Percentiles rank a stretch among this genome's conserved stretches.
Evolutionary conservation across 2,888 invertebrate species (phyloP).

Genomic region (Brachylomia viminalis): DNA sequence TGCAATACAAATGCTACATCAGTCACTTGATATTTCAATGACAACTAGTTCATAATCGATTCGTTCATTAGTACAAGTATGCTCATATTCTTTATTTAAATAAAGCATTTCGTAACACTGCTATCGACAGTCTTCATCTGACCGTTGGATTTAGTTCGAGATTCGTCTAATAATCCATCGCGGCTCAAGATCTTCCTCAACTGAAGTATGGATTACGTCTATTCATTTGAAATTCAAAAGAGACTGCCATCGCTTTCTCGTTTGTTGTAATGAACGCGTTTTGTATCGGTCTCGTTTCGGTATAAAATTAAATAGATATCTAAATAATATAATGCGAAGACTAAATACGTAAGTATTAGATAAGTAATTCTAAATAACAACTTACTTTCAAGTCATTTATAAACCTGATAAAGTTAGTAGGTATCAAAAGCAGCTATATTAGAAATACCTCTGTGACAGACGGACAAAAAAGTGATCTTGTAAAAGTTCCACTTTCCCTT

Average conservation of each 20-base stretch:
- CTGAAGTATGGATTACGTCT: slow-evolving; percentile 81
- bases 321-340: slow-evolving; percentile 37
- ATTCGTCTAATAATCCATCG: slow-evolving; percentile 71
- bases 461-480: not conserved
- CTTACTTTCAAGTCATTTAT: slow-evolving; percentile 7
- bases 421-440: not conserved
- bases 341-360: slow-evolving; percentile 24
- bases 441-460: not conserved
- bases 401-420: not conserved
- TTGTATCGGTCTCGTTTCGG: slow-evolving; percentile 62
- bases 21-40: slow-evolving; percentile 43
- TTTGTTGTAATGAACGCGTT: slow-evolving; percentile 75
- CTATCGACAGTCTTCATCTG: slow-evolving; percentile 68
- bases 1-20: slow-evolving; percentile 51
- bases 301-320: slow-evolving; percentile 45
- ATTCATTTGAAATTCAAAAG: slow-evolving; percentile 83
- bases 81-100: slow-evolving; percentile 45
- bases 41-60: slow-evolving; percentile 39
- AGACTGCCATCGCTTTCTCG: slow-evolving; percentile 76
- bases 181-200: slow-evolving; percentile 71
- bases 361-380: slow-evolving; percentile 16
- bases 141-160: slow-evolving; percentile 65
- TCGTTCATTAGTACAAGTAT: slow-evolving; percentile 43
- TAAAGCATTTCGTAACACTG: slow-evolving; percentile 16
- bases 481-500: not conserved